Base-by-base conservation (phyloP, 2,888 invertebrate species). In the Conistra vaccinii region DNA sequence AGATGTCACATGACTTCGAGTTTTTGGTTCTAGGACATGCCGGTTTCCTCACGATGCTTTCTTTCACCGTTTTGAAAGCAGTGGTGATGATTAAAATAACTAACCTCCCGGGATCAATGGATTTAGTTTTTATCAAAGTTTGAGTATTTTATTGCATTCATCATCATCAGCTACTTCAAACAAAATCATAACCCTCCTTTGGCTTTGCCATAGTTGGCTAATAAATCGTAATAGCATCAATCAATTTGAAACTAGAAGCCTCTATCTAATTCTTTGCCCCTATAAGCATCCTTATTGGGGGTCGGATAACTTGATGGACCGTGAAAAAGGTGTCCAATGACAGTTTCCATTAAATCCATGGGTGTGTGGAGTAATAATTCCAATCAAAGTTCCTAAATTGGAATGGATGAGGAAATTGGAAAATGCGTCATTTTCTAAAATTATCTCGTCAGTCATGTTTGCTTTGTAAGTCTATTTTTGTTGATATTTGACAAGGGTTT, bases 281-380 rank as follows among this genome's bases (percentile, higher is more conserved):
- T 55, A 61, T 57, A 42, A 9, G 17, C 10, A 32, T 20, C 26
- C 9, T 26, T 53, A 48, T 51, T 63, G 39, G 12, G 17, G n/a
- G n/a, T n/a, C n/a, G n/a, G 14, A 60, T 48, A 53, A 53, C 20
- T 60, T 73, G 29, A 61, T 14, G 45, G 65, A 66, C 69, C 61
- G 39, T 65, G 32, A 66, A 58, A 71, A 77, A 53, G 72, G 72
- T 70, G 9, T 45, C 14, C 29, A 57, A n/a, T 81, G 39, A 58
- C 72, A 65, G 32, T 26, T 81, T 61, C 65, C 6, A 73, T 82
- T 78, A 66, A 66, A n/a, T 53, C 39, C 45, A 69, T 69, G 66
- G 67, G 32, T 60, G 23, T 71, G 29, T 65, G 65, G 6, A 51
- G 51, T 77, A 72, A 77, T 77, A 72, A 77, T 57, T 73, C 14